These are phyloP conservation scores for Campoletis raptor DNA, from an alignment of 2,888 invertebrate species.

Conservation along the genomic window DNA sequence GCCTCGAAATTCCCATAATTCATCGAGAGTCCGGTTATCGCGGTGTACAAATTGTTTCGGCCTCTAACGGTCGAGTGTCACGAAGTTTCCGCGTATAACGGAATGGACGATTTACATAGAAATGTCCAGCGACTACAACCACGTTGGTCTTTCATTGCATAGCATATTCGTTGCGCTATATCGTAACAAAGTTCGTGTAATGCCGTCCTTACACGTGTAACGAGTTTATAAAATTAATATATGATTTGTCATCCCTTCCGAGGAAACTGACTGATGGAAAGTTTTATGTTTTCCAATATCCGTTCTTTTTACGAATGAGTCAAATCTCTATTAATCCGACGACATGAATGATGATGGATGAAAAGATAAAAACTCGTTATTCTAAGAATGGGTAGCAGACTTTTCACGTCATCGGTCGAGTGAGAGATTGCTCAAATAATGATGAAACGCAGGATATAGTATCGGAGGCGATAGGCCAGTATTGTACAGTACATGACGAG, in stretches of 20 bases:
- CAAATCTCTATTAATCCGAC: neutral
- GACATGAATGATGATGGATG: neutral
- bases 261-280: neutral
- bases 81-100: constrained; percentile 67
- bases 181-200: constrained; percentile 32
- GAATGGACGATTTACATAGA: constrained; percentile 65
- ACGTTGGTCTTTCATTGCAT: constrained; percentile 37
- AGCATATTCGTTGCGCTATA: constrained; percentile 30
- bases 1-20: constrained; percentile 74
- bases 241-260: neutral
- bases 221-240: constrained; percentile 17
- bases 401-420: neutral
- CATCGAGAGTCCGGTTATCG: constrained; percentile 74
- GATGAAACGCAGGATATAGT: constrained; percentile 24
- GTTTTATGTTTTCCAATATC: neutral
- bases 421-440: constrained; percentile 48
- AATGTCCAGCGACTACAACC: constrained; percentile 55
- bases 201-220: constrained; percentile 34
- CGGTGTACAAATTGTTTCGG: constrained; percentile 76
- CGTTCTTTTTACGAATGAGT: neutral
- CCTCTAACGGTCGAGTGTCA: constrained; percentile 69
- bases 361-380: neutral
- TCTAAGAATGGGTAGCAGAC: neutral
- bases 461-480: constrained; percentile 10
- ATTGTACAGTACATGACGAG: constrained; percentile 41